Percentiles rank a stretch among this genome's conserved stretches.
Evolutionary conservation across 1,140 invertebrate genomes (phyloP).

Genomic region (Zaprionus davidi): DNA sequence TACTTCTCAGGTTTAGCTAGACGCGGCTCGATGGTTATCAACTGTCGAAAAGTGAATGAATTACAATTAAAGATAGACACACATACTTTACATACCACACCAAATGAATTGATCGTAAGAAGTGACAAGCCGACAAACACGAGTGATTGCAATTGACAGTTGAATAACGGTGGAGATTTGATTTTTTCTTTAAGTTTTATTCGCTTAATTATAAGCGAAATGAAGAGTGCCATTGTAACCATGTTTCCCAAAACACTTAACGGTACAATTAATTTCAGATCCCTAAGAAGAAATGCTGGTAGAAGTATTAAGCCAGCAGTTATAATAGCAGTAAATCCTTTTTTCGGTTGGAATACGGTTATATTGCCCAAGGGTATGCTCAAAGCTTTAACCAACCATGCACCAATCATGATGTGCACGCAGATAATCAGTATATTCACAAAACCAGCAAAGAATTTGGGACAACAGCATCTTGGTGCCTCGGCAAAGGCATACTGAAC

Average conservation of each 20-base stretch:
- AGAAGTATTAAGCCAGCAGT: not conserved
- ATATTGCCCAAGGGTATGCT: accelerated
- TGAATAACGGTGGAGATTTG: not conserved
- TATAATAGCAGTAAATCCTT: not conserved
- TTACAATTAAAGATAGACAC: not conserved
- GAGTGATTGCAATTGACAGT: not conserved
- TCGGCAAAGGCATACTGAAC: not conserved
- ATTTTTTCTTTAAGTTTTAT: not conserved
- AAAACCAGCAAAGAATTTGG: not conserved
- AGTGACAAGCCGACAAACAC: not conserved
- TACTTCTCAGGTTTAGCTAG: not conserved
- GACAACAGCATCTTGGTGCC: not conserved
- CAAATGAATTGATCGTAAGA: not conserved
- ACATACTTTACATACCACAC: not conserved
- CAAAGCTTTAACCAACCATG: not conserved
- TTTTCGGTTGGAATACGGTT: not conserved
- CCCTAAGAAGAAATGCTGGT: not conserved
- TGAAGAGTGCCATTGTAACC: not conserved
- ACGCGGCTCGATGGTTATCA: not conserved
- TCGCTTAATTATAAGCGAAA: not conserved
- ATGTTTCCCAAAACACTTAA: not conserved
- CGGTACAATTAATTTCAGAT: not conserved
- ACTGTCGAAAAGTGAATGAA: not conserved
- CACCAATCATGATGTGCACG: not conserved
- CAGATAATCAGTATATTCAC: not conserved